Evolutionary conservation across 2,888 invertebrate species (phyloP), one percentile per base, ranked within the genome.

Genomic region (Metopia argyrocephala): DNA sequence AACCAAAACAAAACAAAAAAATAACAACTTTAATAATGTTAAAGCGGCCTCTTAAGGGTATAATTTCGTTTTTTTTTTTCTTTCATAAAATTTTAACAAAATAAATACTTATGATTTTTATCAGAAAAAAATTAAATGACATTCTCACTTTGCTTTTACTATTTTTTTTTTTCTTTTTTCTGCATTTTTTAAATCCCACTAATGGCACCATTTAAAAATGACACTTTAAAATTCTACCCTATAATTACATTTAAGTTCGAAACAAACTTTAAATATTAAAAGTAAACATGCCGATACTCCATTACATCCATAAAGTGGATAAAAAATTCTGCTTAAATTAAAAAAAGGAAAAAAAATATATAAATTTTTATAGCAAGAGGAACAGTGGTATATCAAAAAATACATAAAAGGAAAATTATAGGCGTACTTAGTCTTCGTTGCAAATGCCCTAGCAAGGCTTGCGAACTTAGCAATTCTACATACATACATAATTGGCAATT

Each of bases 151-250:
- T 38, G 3, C 9, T 38, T 38, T n/a, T n/a, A n/a, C n/a, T n/a
- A n/a, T 38, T 38, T 38, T 15, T 31, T 31, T 31, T 2, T 68
- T 61, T 31, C 3, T 56, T 54, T 18, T 46, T 65, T 66, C 27
- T 3, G 4, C 50, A 56, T 18, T 27, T 46, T 50, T 59, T 56
- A 65, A 68, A 65, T 52, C 52, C 52, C 64, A 69, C 74, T 59
- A 69, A 79, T 69, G 69, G 54, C 68, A 69, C 50, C 23, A 79
- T 74, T 74, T 74, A 74, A 65, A n/a, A n/a, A n/a, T n/a, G n/a
- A 50, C 56, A 69, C 38, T 78, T 73, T 73, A 74, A 57, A 74
- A 45, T 69, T 69, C 62, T 68, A 28, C 56, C 68, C 56, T 54
- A 50, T 61, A 73, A 68, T 27, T 61, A 38, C 3, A 23, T 15